Conservation (phyloP, 2,888 invertebrate species). For the Entomobrya proxima region DNA sequence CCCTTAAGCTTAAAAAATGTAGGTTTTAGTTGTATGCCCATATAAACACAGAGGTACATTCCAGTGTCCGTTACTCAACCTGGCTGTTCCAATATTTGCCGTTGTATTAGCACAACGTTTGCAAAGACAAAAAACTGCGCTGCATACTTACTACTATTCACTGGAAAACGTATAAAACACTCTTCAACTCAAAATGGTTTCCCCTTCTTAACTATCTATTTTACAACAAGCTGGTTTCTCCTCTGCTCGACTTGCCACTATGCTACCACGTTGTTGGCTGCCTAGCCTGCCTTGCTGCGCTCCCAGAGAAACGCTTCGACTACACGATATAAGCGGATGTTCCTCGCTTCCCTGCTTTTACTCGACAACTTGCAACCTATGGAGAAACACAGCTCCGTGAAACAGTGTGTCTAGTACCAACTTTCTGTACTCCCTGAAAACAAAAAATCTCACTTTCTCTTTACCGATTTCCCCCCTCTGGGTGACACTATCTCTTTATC, state of each 20-base stretch:
- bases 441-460: background rate
- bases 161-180: too few relatives aligned
- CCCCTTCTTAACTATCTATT: too few relatives aligned
- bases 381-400: conserved; percentile 33
- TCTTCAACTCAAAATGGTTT: too few relatives aligned
- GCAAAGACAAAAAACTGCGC: too few relatives aligned
- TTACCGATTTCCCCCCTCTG: background rate
- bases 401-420: conserved; percentile 5
- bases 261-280: background rate
- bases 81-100: conserved; percentile 15
- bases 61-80: conserved; percentile 47
- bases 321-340: conserved; percentile 39
- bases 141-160: too few relatives aligned
- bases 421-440: background rate
- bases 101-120: too few relatives aligned
- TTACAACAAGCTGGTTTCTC: background rate
- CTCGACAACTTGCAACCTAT: conserved; percentile 31
- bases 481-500: conserved; percentile 2
- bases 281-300: too few relatives aligned
- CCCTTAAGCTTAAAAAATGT: too few relatives aligned
- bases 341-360: conserved; percentile 26
- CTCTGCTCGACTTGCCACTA: background rate
- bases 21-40: too few relatives aligned
- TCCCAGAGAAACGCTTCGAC: background rate
- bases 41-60: conserved; percentile 6